Evolutionary conservation across 2,888 invertebrate genomes (phyloP), one percentile per base, ranked within the genome.

Genomic region (Diaprepes abbreviatus): DNA sequence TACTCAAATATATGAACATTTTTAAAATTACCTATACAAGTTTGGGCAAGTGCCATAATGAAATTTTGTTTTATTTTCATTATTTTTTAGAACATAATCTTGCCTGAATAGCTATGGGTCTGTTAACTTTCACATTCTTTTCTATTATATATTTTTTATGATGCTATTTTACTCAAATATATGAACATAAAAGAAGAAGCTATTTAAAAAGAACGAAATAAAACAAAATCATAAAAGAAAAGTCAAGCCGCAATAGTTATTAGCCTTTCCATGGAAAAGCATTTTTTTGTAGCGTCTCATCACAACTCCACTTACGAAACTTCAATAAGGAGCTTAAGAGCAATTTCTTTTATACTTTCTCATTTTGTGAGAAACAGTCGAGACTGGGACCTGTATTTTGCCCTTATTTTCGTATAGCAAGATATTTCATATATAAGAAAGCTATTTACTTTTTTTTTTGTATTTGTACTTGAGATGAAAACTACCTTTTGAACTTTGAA

Each of bases 301-400:
- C 40, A 7, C 40, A 12, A 12, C 35, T 33, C 35, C 12, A 45
- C 48, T 65, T 63, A 43, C n/a, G 38, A 40, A 43, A 54, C 63
- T 63, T 65, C 57, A 45, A 57, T 45, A 45, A 57, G 65, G 28
- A 36, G 24, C 48, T 48, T 28, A 33, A 35, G 55, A 48, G 65
- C 57, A 57, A 57, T 64, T 64, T 55, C 64, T 33, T 64, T 38
- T 17, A 43, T 64, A 33, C 21, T 14, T 33, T 45, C 52, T 64
- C 55, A 55, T 64, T 64, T 64, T 54, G 55, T 40, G 48, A 57
- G 21, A 65, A 57, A 57, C 57, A 50, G 9, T 50, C 28, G 28
- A 3, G 48, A 50, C 14, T 14, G 28, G 9, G 48, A 50, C 14
- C 28, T 28, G 48, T 50, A 28, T 9, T 28, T 21, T 35, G 38